These are phyloP conservation scores for Halcyon chelicuti DNA, from an alignment of 2,797 vertebrate genomes.

Conservation along the genomic window DNA sequence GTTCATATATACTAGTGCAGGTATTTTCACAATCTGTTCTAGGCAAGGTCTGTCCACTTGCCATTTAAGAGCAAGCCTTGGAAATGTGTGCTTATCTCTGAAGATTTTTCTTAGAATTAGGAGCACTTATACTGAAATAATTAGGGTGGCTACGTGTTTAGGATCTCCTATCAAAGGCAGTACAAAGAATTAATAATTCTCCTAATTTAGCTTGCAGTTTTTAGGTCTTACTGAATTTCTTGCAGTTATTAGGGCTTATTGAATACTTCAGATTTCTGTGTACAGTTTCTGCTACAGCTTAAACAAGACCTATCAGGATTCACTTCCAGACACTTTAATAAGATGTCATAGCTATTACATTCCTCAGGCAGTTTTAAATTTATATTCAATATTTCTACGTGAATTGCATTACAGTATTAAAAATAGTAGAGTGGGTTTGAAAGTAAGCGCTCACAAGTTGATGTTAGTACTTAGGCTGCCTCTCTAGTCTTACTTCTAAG, in stretches of 20 bases:
- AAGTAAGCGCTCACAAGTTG: not conserved
- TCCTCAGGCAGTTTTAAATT: not conserved
- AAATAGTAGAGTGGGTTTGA: not conserved
- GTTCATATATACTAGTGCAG: not conserved
- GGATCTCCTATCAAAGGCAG: not conserved
- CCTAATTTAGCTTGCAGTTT: not conserved
- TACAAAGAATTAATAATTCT: not conserved
- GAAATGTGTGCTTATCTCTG: not conserved
- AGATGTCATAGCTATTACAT: not conserved
- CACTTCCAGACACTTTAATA: not conserved
- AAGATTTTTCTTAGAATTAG: not conserved
- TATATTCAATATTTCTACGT: not conserved
- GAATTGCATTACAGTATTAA: not conserved
- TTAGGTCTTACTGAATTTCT: not conserved
- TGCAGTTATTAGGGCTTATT: not conserved
- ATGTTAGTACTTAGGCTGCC: not conserved
- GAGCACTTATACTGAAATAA: not conserved
- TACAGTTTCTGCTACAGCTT: not conserved
- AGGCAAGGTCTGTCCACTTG: not conserved
- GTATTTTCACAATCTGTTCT: not conserved
- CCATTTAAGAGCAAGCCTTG: not conserved
- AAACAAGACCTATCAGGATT: not conserved
- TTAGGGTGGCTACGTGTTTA: not conserved
- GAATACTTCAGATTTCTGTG: not conserved
- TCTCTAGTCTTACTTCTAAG: not conserved